Conservation (phyloP, 2,888 invertebrate species). For the Drosophila percnosoma region DNA sequence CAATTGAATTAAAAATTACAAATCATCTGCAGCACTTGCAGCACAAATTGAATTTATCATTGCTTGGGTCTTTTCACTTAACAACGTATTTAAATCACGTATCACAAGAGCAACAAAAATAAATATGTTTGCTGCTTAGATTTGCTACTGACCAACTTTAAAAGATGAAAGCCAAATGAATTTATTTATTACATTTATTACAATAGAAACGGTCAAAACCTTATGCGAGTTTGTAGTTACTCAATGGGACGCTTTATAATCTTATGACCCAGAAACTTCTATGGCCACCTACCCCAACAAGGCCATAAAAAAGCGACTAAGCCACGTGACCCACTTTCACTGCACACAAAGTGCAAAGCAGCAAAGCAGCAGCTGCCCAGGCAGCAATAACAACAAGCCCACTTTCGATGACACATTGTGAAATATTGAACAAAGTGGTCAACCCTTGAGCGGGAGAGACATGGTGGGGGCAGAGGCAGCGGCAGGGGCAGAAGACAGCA, state of each 20-base stretch:
- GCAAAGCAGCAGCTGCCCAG: conserved; percentile 11
- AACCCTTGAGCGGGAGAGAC: conserved; percentile 53
- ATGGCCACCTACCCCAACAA: conserved; percentile 60
- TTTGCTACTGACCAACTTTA: neutral
- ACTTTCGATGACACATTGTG: conserved; percentile 58
- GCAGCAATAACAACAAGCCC: conserved; percentile 30
- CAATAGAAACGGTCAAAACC: neutral
- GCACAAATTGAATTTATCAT: neutral
- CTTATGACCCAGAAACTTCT: conserved; percentile 19
- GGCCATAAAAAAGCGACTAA: conserved; percentile 26
- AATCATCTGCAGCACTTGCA: neutral
- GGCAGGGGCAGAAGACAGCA: neutral
- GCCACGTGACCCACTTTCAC: conserved; percentile 70
- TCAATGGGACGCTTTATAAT: neutral
- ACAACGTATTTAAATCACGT: neutral
- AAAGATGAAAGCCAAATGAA: neutral
- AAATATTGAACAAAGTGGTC: conserved; percentile 60
- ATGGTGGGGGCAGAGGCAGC: neutral
- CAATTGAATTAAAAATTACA: neutral
- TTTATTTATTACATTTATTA: neutral
- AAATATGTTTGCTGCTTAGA: neutral
- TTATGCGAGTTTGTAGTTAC: neutral
- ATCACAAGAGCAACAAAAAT: too few species aligned
- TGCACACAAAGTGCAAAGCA: conserved; percentile 43
- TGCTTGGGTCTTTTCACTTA: neutral